Evolutionary conservation across 1,140 invertebrate species (phyloP).

Genomic region (Trichomalopsis sarcophagae): DNA sequence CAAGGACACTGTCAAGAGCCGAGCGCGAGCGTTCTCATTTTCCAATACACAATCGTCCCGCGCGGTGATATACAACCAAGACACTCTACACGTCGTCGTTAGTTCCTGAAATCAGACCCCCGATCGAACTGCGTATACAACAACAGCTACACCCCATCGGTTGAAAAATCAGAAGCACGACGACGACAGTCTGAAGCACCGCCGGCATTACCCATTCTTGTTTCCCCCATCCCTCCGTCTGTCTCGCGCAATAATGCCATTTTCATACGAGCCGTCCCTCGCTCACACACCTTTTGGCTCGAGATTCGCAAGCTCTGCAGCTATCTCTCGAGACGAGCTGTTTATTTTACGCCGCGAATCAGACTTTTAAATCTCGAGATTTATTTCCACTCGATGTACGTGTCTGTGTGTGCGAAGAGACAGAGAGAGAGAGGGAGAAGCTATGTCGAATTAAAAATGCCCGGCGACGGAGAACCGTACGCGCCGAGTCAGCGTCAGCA

Average conservation of each 20-base stretch:
- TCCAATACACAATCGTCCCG: no score
- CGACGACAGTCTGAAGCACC: no score
- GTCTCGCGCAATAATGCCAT: background rate
- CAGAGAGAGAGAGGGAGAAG: background rate
- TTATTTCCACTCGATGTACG: background rate
- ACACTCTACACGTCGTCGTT: no score
- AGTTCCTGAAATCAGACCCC: no score
- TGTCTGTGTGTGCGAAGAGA: background rate
- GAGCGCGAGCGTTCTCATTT: no score
- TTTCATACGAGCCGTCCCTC: background rate
- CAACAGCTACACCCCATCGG: no score
- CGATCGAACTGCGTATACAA: no score
- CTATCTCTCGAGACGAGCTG: constrained; percentile 11
- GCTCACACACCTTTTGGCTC: constrained; percentile 1
- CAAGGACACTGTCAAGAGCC: no score
- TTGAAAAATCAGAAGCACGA: no score
- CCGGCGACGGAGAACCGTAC: background rate
- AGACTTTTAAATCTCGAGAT: constrained; percentile 34
- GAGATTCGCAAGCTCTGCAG: constrained; percentile 20
- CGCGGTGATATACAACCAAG: no score
- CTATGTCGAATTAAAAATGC: constrained; percentile 44
- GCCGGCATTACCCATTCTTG: background rate
- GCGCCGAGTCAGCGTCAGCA: constrained; percentile 23
- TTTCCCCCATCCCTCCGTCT: background rate
- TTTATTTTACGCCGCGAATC: constrained; percentile 22